Evolutionary conservation across 2,888 invertebrate genomes (phyloP), one percentile per base, ranked within the genome.

Genomic region (Conchocele bisecta): DNA sequence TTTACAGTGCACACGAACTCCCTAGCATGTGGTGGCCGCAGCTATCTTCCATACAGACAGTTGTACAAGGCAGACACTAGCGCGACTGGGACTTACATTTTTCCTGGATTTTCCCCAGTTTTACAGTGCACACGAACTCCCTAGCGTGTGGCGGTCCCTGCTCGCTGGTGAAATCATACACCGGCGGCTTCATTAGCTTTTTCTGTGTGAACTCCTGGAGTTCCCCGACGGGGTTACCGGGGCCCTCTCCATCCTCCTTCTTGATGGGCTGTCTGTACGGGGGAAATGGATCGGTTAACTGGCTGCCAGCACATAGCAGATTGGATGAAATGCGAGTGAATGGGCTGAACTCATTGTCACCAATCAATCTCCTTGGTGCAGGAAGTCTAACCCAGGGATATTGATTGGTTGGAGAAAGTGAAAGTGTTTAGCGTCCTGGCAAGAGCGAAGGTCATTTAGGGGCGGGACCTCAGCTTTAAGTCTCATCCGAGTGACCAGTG

Each of bases 151-250:
- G 98, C 69, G 97, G 93, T 41, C 98, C 95, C 87, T 96, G 96
- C 89, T 97, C 96, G 17, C 86, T 89, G 94, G 94, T 90, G 94
- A 97, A 96, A 84, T 97, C 96, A 91, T 99, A 99, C 28, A 94
- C 94, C 28, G 99, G 98, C 41, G 98, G 98, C 31, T 97, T 97
- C 96, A 98, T 97, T 83, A 97, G 95, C 59, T 96, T 94, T 42
- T 97, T 96, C 96, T 98, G 98, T 90, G 98, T 98, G 92, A 98
- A 94, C 91, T 99, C 98, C 82, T 93, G 93, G 60, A 99, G 93
- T 93, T 97, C 96, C 20, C 98, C 98, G 74, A 99, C 98, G 2
- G 98, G 98, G 91, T 99, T 92, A 2, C 88, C 86, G 11, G 95
- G 94, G 69, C 95, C 94, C 89, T 96, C 96, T 86, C 96, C 96